These are phyloP conservation scores for Dendrocincla fuliginosa DNA, from an alignment of 2,797 vertebrate genomes.

Conservation along the genomic window DNA sequence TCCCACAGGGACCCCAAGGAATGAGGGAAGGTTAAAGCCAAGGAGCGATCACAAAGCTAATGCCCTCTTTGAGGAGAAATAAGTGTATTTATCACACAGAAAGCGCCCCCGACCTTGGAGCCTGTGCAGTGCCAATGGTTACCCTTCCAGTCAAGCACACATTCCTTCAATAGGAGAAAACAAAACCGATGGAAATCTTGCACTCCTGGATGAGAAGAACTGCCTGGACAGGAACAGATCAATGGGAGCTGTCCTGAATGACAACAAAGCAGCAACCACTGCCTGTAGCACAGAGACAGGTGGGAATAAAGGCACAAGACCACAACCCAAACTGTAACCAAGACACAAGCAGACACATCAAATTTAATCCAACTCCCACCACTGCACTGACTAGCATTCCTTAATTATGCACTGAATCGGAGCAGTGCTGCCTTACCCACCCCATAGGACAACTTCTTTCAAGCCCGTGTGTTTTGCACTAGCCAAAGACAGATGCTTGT, in stretches of 20 bases:
- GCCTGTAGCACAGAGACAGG: neutral
- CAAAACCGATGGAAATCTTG: neutral
- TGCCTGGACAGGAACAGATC: neutral
- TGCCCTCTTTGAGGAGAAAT: neutral
- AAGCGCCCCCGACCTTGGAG: neutral
- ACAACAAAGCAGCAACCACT: neutral
- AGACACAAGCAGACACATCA: neutral
- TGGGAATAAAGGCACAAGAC: neutral
- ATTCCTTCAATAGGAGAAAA: neutral
- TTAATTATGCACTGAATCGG: neutral
- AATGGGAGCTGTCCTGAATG: neutral
- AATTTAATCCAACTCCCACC: neutral
- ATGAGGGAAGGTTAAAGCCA: neutral
- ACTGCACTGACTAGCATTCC: neutral
- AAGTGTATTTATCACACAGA: neutral
- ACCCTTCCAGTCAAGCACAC: neutral
- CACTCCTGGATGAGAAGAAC: fast-evolving
- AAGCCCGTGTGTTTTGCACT: neutral
- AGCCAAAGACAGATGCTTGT: neutral
- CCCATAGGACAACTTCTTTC: neutral
- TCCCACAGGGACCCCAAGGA: neutral
- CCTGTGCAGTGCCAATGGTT: neutral
- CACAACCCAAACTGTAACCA: neutral
- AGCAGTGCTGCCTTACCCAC: neutral
- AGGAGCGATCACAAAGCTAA: neutral